Percentiles rank a stretch among this genome's conserved stretches.
These are phyloP conservation scores for Trachelus stipa DNA, from an alignment of 2,888 invertebrate species.

Conservation along the genomic window DNA sequence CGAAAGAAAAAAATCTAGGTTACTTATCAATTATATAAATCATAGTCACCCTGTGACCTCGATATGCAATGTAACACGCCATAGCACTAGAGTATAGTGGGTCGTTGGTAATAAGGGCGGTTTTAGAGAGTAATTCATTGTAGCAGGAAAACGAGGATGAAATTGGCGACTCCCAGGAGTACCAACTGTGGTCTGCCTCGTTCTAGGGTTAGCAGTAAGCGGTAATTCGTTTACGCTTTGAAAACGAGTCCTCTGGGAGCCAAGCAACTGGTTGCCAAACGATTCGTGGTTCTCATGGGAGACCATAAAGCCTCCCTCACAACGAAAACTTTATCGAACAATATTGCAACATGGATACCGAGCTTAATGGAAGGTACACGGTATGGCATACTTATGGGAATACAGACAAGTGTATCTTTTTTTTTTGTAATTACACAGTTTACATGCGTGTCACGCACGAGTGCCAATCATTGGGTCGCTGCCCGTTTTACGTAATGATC, in stretches of 20 bases:
- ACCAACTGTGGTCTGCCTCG: neutral
- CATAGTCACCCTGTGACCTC: neutral
- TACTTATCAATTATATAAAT: neutral
- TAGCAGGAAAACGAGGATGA: neutral
- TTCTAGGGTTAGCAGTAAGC: neutral
- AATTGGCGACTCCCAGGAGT: neutral
- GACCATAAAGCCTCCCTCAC: neutral
- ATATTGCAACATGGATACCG: neutral
- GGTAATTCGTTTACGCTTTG: constrained; percentile 49
- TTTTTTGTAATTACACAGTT: neutral
- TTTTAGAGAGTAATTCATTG: neutral
- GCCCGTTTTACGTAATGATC: neutral
- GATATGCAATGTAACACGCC: neutral
- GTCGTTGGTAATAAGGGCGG: neutral
- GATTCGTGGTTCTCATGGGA: constrained; percentile 18
- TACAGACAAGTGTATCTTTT: neutral
- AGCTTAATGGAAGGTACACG: neutral
- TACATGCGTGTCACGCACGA: neutral
- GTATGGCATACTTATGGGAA: too few species aligned
- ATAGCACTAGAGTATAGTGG: neutral
- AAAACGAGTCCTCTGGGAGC: constrained; percentile 59
- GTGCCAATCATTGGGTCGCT: neutral
- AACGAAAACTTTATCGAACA: neutral
- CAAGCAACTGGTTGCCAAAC: constrained; percentile 62
- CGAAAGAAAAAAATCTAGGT: neutral